These are phyloP conservation scores for Lycopodina hypogea DNA, from an alignment of 37 sponge, comb jelly and placozoan species.

Conservation along the genomic window DNA sequence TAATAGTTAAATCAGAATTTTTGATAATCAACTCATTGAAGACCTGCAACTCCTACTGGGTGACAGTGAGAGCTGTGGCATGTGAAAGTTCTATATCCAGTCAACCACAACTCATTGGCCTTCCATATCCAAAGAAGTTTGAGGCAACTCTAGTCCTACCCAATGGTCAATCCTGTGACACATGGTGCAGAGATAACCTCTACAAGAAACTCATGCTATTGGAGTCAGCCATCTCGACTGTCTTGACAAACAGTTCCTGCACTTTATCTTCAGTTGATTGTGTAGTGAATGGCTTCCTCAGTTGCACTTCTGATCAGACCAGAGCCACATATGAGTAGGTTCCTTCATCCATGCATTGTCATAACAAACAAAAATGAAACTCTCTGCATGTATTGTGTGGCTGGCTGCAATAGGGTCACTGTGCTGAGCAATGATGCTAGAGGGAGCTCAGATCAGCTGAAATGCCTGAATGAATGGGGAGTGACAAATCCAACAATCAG, in stretches of 20 bases:
- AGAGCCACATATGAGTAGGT: background rate
- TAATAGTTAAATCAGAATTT: background rate
- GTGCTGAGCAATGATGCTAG: no score
- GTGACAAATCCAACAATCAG: background rate
- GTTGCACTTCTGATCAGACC: background rate
- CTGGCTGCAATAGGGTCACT: no score
- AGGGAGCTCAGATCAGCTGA: no score
- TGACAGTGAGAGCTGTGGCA: background rate
- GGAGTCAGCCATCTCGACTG: background rate
- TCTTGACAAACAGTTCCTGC: background rate
- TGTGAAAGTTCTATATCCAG: background rate
- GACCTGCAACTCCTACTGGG: conserved; percentile 3
- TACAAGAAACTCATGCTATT: background rate
- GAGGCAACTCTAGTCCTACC: background rate
- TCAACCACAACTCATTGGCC: background rate
- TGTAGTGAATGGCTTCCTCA: background rate
- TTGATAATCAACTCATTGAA: background rate
- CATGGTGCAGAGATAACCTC: background rate
- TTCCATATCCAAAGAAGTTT: background rate
- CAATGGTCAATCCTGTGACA: background rate
- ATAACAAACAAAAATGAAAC: no score
- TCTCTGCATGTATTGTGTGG: no score
- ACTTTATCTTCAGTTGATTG: background rate
- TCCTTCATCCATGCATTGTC: no score
- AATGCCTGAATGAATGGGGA: no score